phyloP scores from a whole-genome alignment of 2,113 vertebrate species.

The Thomomys bottae region DNA sequence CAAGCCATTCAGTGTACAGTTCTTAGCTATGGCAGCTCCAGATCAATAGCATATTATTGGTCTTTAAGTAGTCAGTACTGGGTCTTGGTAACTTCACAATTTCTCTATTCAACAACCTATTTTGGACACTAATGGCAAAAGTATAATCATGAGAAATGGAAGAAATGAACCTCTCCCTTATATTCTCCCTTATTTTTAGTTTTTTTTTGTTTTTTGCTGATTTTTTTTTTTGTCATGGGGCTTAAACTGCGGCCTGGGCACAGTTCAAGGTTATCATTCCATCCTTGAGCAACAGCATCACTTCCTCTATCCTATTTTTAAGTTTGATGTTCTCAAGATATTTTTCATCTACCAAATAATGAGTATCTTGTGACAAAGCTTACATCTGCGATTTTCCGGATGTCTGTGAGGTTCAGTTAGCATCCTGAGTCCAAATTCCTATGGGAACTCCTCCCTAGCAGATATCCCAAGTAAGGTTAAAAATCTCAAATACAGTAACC shows the following conservation, averaged over 20 bases:
- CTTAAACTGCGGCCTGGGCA: too few species aligned
- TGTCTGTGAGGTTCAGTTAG: background rate
- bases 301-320: background rate
- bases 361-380: background rate
- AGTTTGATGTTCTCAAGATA: background rate
- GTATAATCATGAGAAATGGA: background rate
- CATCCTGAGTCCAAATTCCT: background rate
- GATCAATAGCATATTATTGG: background rate
- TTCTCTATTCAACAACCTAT: background rate
- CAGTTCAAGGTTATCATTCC: too few species aligned
- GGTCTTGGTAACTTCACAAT: background rate
- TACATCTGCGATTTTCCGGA: background rate
- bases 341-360: background rate
- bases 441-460: background rate
- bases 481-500: background rate
- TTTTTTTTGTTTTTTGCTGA: too few species aligned
- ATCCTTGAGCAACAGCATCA: too few species aligned
- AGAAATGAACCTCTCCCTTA: background rate
- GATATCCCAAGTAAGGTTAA: background rate
- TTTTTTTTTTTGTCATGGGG: too few species aligned
- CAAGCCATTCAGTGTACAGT: background rate
- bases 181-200: too few species aligned
- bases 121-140: background rate
- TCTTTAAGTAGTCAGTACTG: background rate
- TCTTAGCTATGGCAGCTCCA: background rate